Evolutionary conservation across 1,140 invertebrate genomes (phyloP).

Genomic region (Danaus melanippus): DNA sequence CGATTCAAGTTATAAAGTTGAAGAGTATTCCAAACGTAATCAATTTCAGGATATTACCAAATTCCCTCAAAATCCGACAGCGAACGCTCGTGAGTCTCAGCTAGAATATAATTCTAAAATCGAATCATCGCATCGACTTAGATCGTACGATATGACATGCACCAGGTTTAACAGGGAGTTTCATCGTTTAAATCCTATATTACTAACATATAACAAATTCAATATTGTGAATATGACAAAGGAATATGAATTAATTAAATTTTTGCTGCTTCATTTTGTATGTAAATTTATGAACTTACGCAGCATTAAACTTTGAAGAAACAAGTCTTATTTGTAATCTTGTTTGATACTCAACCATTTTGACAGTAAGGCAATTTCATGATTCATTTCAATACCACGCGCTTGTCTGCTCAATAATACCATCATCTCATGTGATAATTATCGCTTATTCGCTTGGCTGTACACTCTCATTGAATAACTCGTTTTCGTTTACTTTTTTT

Average conservation of each 20-base stretch:
- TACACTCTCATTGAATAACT: no score
- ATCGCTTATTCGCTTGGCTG: constrained; percentile 17
- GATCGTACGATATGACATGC: constrained; percentile 11
- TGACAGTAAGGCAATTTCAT: constrained; percentile 23
- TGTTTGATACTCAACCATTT: constrained; percentile 16
- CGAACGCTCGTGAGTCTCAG: constrained; percentile 12
- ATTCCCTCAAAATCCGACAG: constrained; percentile 22
- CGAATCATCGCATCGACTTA: constrained; percentile 16
- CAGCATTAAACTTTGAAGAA: constrained; percentile 10
- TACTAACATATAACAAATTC: no score
- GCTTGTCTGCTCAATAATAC: constrained; percentile 17
- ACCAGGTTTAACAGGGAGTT: no score
- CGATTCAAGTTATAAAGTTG: constrained; percentile 10
- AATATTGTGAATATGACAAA: no score
- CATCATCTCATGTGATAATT: constrained; percentile 18
- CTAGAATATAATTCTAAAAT: constrained; percentile 23
- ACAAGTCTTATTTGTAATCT: constrained; percentile 9
- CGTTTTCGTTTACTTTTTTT: no score
- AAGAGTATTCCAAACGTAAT: constrained; percentile 15
- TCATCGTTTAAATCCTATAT: no score
- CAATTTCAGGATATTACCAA: constrained; percentile 27
- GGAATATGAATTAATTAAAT: no score
- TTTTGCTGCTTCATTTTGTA: no score
- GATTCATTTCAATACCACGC: constrained; percentile 22
- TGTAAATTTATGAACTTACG: no score